phyloP scores from a whole-genome alignment of 2,797 vertebrate species.

The Spinus pinus region DNA sequence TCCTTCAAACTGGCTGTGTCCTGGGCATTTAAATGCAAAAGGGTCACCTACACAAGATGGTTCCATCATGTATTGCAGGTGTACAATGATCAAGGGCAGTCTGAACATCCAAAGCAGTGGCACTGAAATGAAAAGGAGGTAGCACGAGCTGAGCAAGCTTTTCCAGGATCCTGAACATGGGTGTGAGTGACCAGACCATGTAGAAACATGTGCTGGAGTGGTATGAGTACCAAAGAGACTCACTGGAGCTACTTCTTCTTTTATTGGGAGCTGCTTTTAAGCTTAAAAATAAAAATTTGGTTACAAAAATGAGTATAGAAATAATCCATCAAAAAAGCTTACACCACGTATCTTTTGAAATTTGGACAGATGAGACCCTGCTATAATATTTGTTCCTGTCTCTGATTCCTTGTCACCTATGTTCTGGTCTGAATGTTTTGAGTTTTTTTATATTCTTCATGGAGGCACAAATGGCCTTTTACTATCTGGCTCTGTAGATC shows the following conservation, averaged over 20 bases:
- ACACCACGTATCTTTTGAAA: background rate
- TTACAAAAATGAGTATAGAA: background rate
- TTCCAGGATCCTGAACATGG: background rate
- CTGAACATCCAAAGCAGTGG: background rate
- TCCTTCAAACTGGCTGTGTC: background rate
- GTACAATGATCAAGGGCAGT: background rate
- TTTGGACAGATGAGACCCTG: background rate
- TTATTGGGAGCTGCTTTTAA: background rate
- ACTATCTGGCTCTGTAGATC: background rate
- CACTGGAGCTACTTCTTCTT: background rate
- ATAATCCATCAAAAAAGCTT: background rate
- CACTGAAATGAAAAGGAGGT: background rate
- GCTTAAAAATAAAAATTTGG: accelerated
- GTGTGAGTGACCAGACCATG: background rate
- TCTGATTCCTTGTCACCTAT: background rate
- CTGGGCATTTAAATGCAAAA: background rate
- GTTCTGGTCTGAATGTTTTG: background rate
- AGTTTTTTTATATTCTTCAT: background rate
- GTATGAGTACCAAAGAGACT: background rate
- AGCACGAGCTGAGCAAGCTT: background rate
- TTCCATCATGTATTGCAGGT: background rate
- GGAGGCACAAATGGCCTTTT: background rate
- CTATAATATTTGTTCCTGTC: background rate
- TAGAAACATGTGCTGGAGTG: background rate
- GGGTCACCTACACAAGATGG: background rate